These are phyloP conservation scores for Formica selysi DNA, from an alignment of 1,140 invertebrate genomes.

Conservation along the genomic window DNA sequence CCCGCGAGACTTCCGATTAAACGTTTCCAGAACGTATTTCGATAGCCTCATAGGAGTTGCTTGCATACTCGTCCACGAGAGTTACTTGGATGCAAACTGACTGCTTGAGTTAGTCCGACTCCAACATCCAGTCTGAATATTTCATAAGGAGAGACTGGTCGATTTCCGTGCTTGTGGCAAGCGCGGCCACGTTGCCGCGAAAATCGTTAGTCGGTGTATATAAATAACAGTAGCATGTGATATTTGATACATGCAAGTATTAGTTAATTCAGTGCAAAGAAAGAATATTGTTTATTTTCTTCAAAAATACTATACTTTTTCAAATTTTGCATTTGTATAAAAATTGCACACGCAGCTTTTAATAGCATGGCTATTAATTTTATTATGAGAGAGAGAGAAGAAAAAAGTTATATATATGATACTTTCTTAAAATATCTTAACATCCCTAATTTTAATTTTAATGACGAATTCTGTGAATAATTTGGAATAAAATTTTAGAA, in stretches of 20 bases:
- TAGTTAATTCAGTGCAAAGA: background rate
- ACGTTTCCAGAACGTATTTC: slow-evolving; percentile 46
- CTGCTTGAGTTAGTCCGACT: slow-evolving; percentile 47
- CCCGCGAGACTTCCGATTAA: slow-evolving; percentile 31
- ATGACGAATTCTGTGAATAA: background rate
- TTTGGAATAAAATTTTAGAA: too few species aligned
- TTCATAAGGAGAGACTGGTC: slow-evolving; percentile 64
- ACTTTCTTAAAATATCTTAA: background rate
- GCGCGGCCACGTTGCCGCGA: slow-evolving; percentile 27
- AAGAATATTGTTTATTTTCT: background rate
- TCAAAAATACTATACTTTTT: background rate
- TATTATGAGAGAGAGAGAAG: background rate
- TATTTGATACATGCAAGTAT: background rate
- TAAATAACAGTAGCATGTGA: slow-evolving; percentile 47
- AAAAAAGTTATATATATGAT: background rate
- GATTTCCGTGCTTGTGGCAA: slow-evolving; percentile 66
- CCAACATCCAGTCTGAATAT: slow-evolving; percentile 71
- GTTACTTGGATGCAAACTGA: slow-evolving; percentile 50
- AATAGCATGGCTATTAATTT: background rate
- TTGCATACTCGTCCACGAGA: slow-evolving; percentile 20
- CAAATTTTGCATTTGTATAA: background rate
- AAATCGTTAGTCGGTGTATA: slow-evolving; percentile 59
- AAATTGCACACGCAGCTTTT: background rate
- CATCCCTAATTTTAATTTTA: background rate
- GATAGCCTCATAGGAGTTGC: slow-evolving; percentile 12